Evolutionary conservation across 2,113 vertebrate genomes (phyloP), one percentile per base, ranked within the genome.

Genomic region (Carlito syrichta): DNA sequence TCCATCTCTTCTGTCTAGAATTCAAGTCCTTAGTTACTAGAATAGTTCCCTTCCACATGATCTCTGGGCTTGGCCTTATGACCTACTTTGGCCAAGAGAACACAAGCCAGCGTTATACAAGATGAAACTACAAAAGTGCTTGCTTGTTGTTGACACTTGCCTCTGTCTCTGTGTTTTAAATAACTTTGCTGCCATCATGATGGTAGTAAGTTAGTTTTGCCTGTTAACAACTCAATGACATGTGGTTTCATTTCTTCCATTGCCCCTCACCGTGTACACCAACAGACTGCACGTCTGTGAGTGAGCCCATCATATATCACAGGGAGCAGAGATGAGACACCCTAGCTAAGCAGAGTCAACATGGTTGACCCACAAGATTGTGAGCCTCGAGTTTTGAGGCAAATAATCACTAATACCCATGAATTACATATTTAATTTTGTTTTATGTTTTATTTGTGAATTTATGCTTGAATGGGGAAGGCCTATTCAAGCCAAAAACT

Each of bases 141-240:
- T 40, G 23, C 23, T 35, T 23, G 1, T 1, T 52, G 16, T n/a
- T n/a, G 23, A 19, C 0, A 0, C n/a, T 52, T 32, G 19, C 3
- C n/a, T 82, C 32, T 63, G 1, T 79, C 62, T n/a, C 12, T 0
- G 8, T 77, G 9, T 32, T 69, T 60, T 60, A 20, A 82, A 0
- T 30, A 56, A 52, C 10, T 50, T 17, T 66, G 25, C 48, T 12
- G 3, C 40, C 6, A 58, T 38, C 32, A 40, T 0, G 0, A 3
- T 45, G 5, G 27, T 20, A 60, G 6, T 0, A 11, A 32, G 10
- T 11, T 40, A 27, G 16, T 8, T 19, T 12, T 48, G 45, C 22
- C 60, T 16, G 2, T 19, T 38, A 7, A 19, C 13, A 6, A 58
- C 52, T 40, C 38, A 52, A 27, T 20, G 27, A 54, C 30, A 11